Evolutionary conservation across 2,797 vertebrate species (phyloP), one percentile per base, ranked within the genome.

Genomic region (Xenentodon cancila): DNA sequence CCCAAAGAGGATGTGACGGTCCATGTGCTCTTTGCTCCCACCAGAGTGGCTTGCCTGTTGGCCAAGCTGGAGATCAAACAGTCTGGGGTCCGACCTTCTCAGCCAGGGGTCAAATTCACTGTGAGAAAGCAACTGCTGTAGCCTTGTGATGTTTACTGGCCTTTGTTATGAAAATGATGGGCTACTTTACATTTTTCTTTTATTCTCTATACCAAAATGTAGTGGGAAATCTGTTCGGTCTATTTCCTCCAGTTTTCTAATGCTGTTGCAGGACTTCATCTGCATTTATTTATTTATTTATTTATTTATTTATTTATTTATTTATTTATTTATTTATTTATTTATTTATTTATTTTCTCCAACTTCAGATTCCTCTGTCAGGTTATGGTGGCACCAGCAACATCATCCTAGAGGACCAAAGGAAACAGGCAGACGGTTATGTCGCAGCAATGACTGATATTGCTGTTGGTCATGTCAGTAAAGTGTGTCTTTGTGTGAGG

Each of bases 21-120:
- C 65, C 96, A 93, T 67, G 77, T 99, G 64, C 92, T 95, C 32
- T 99, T 97, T 59, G 89, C 96, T 53, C 97, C 98, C 45, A 97
- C 96, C 56, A 92, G 95, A 19, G 89, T 97, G 67, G 95, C 97
- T 32, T 96, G 93, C 85, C 97, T 95, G 95, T 88, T 96, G 88
- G 96, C 97, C 73, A 99, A 97, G 77, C 91, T 99, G 73, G 98
- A 99, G 90, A 98, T 99, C 82, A 99, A 98, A 79, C 96, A 97
- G 69, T 95, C 96, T 69, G 94, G 94, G 49, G 88, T 93, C 62
- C 92, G 73, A 6, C 90, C 94, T 27, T 92, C 92, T 56, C 95
- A 95, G 53, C 95, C 96, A 47, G 97, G 96, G 69, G 79, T 98
- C 81, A 99, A 99, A 79, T 99, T 99, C 78, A 97, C 94, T 57